These are phyloP conservation scores for Nomada ruficornis DNA, from an alignment of 2,888 invertebrate genomes.

Conservation along the genomic window DNA sequence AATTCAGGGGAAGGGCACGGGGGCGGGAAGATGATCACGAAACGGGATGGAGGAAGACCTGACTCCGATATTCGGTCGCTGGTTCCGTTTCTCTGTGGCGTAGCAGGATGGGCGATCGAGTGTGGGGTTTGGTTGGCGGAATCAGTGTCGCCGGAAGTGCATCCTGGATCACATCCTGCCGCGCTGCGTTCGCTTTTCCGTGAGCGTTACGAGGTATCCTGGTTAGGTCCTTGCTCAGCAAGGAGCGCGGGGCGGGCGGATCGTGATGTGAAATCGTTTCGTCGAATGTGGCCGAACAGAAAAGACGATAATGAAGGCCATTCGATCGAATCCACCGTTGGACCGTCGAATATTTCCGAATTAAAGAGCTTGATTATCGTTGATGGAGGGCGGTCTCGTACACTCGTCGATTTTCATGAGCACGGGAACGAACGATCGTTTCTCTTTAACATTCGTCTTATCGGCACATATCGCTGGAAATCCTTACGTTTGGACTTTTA, in stretches of 20 bases:
- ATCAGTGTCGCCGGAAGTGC: slow-evolving; percentile 71
- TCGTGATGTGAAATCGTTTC: slow-evolving; percentile 72
- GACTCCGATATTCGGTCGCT: slow-evolving; percentile 69
- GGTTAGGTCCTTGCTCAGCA: slow-evolving; percentile 68
- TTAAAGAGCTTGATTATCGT: slow-evolving; percentile 42
- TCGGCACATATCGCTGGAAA: too few relatives aligned
- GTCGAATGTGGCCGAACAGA: slow-evolving; percentile 30
- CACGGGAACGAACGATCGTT: background rate
- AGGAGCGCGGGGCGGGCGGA: slow-evolving; percentile 33
- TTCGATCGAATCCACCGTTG: slow-evolving; percentile 34
- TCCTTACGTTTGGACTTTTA: background rate
- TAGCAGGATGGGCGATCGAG: slow-evolving; percentile 44
- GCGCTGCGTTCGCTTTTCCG: slow-evolving; percentile 70
- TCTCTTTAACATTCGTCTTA: background rate
- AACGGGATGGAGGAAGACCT: slow-evolving; percentile 47
- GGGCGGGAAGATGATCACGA: slow-evolving; percentile 47
- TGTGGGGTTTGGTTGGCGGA: slow-evolving; percentile 47
- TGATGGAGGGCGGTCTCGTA: background rate
- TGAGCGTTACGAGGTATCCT: slow-evolving; percentile 59
- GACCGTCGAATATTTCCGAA: slow-evolving; percentile 25
- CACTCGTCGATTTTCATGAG: background rate
- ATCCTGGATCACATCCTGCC: slow-evolving; percentile 71
- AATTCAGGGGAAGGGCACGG: slow-evolving; percentile 11
- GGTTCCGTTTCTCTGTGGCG: slow-evolving; percentile 56
- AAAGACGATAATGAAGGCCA: slow-evolving; percentile 54